Conservation (phyloP, 2,888 invertebrate species). For the Latrodectus elegans region DNA sequence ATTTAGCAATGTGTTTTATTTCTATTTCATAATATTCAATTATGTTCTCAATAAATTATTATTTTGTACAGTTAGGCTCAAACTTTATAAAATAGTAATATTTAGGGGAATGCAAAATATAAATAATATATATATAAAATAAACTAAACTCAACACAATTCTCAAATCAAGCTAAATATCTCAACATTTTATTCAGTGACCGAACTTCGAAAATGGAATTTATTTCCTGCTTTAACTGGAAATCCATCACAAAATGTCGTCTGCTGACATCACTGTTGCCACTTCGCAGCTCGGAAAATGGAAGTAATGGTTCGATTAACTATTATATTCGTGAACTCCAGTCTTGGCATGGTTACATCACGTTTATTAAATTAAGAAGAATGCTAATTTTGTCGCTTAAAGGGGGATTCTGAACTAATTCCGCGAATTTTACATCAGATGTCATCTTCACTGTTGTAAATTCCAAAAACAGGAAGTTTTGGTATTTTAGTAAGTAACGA, state of each 20-base stretch:
- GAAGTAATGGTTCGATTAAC: background rate
- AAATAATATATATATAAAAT: too few relatives aligned
- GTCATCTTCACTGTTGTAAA: background rate
- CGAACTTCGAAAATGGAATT: background rate
- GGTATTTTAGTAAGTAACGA: too few relatives aligned
- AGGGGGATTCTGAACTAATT: background rate
- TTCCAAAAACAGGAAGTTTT: too few relatives aligned
- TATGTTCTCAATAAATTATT: too few relatives aligned
- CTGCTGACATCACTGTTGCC: background rate
- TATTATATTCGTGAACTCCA: background rate
- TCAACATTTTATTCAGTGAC: background rate
- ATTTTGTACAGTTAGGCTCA: too few relatives aligned
- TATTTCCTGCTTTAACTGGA: background rate
- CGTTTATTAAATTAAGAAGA: background rate
- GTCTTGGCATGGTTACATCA: background rate
- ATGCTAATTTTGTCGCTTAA: background rate
- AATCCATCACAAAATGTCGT: background rate
- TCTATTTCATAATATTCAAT: too few relatives aligned
- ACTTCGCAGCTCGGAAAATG: background rate
- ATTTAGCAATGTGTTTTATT: too few relatives aligned
- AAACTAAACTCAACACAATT: too few relatives aligned
- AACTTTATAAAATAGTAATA: too few relatives aligned
- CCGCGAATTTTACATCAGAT: background rate
- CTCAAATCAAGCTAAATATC: too few relatives aligned
- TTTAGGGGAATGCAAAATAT: too few relatives aligned